These are phyloP conservation scores for Linepithema humile DNA, from an alignment of 1,140 invertebrate genomes.

Conservation along the genomic window DNA sequence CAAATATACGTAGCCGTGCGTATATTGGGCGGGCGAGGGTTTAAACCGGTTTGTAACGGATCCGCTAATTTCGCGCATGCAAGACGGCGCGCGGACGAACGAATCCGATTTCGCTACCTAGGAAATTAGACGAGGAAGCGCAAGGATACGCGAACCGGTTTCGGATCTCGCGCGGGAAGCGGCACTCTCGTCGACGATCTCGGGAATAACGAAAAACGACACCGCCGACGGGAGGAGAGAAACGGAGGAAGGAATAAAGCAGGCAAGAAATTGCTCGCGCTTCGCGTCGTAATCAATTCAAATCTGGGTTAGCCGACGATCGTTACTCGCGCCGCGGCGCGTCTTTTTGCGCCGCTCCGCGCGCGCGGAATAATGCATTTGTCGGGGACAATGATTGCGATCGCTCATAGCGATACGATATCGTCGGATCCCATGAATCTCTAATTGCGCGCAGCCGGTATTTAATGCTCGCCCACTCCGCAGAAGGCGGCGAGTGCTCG, in stretches of 20 bases:
- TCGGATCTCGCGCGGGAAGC: conserved; percentile 27
- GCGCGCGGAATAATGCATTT: conserved; percentile 15
- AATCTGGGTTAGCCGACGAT: conserved; percentile 33
- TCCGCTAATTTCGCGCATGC: conserved; percentile 48
- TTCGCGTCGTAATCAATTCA: conserved; percentile 26
- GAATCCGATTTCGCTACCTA: conserved; percentile 42
- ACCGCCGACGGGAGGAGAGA: neutral
- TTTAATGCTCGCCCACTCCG: conserved; percentile 59
- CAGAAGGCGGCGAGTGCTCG: conserved; percentile 14
- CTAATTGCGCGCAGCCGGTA: conserved; percentile 60
- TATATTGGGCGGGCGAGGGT: neutral
- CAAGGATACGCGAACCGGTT: conserved; percentile 37
- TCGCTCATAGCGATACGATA: neutral
- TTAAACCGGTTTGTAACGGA: conserved; percentile 54
- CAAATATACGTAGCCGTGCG: neutral
- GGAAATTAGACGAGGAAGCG: conserved; percentile 48
- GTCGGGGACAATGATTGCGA: conserved; percentile 45
- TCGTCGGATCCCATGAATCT: conserved; percentile 63
- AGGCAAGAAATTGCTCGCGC: conserved; percentile 4
- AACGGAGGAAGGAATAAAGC: neutral
- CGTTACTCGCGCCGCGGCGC: neutral
- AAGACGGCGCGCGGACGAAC: conserved; percentile 25
- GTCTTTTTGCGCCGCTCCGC: neutral
- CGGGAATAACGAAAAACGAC: conserved; percentile 31
- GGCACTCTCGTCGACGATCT: neutral